Evolutionary conservation across 2,797 vertebrate species (phyloP), one percentile per base, ranked within the genome.

Genomic region (Poecilia gillii): DNA sequence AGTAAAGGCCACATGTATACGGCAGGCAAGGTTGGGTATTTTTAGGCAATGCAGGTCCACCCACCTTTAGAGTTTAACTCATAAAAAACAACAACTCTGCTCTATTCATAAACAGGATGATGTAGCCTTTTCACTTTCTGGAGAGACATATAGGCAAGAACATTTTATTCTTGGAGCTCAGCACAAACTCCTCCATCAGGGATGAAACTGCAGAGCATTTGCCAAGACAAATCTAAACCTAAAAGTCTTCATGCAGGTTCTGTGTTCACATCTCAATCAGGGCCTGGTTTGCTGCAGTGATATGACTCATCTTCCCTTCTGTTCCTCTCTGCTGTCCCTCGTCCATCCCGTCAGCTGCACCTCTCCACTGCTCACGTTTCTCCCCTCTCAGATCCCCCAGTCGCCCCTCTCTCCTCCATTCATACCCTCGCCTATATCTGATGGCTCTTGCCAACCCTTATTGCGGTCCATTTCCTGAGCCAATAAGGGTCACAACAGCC

Each of bases 251-350:
- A 39, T 90, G 80, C 36, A 51, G 36, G 36, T 84, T 77, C 91
- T 90, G 89, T 83, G 79, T 81, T 81, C 73, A 83, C 81, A 83
- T 89, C 92, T 91, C 81, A 93, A 94, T 92, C 83, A 76, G 64
- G 79, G 70, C 80, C 77, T 1, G 6, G 79, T 79, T 84, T 85
- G 81, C 92, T 93, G 92, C 94, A 89, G 91, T 80, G 77, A 92
- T 89, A 92, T 95, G 94, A 96, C 85, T 96, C 94, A 95, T 94
- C 92, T 84, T 81, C 79, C 71, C 72, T 79, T 81, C 84, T 87
- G 76, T 84, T 86, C 81, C 85, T 81, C 72, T 55, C 74, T 88
- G 76, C 76, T 51, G 84, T 89, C 85, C 76, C 77, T 57, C 73
- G 79, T 77, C 89, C 68, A 74, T 83, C 80, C 85, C 84, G 80